A percentile compares a stretch with the other conserved stretches of the same genome.
Evolutionary conservation across 2,797 vertebrate genomes (phyloP).

Genomic region (Pipistrellus nathusii): DNA sequence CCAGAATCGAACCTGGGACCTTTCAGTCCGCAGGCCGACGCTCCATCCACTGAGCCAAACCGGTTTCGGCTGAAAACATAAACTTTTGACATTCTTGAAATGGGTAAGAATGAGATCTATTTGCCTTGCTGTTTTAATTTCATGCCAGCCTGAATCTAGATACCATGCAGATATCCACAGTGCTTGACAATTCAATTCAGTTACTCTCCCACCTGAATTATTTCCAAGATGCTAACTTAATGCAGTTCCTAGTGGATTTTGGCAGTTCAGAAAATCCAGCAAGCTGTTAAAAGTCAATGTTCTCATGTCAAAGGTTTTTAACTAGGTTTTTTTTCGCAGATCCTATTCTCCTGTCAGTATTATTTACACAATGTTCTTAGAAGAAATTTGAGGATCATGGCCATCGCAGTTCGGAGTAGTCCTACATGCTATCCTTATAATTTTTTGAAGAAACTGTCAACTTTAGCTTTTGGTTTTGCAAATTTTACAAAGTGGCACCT

Average conservation of each 20-base stretch:
- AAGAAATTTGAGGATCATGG: not conserved
- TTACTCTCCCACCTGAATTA: not conserved
- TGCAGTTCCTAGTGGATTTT: not conserved
- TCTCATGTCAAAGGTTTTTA: not conserved
- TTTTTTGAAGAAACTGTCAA: not conserved
- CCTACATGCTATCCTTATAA: not conserved
- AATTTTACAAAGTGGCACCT: slow-evolving; percentile 54
- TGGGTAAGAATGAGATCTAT: not conserved
- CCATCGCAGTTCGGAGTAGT: not conserved
- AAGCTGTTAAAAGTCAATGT: not conserved
- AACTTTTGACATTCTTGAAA: slow-evolving; percentile 13
- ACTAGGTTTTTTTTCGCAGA: not conserved
- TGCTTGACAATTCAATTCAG: not conserved
- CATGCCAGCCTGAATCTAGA: not conserved
- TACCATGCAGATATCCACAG: not conserved
- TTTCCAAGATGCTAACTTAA: slow-evolving; percentile 31
- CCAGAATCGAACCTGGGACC: too few relatives aligned
- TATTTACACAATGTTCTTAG: not conserved
- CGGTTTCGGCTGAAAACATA: not conserved
- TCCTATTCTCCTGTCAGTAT: not conserved
- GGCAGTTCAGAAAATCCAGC: slow-evolving; percentile 12
- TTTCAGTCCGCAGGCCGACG: too few relatives aligned
- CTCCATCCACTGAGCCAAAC: too few relatives aligned
- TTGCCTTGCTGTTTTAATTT: slow-evolving; percentile 25
- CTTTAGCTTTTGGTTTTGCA: not conserved